Evolutionary conservation across 2,797 vertebrate species (phyloP).

Genomic region (Rhinogobio ventralis): DNA sequence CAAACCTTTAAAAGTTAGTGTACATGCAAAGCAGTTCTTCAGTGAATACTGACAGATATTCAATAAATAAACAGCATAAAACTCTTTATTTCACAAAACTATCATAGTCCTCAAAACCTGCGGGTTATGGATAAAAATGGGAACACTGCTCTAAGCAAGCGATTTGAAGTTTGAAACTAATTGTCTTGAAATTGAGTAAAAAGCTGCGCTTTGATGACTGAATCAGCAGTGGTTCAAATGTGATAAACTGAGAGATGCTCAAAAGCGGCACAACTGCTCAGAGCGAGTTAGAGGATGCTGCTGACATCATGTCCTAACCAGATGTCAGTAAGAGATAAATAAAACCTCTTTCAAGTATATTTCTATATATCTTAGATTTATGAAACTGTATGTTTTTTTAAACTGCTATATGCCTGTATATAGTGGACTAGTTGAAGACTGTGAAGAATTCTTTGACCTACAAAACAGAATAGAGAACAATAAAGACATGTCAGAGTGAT

Average conservation of each 20-base stretch:
- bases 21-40: background rate
- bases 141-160: background rate
- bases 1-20: background rate
- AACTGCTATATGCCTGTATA: background rate
- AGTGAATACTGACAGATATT: background rate
- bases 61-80: constrained; percentile 6
- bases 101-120: background rate
- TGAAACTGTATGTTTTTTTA: background rate
- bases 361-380: background rate
- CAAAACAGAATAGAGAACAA: background rate
- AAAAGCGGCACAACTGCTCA: background rate
- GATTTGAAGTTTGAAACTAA: constrained; percentile 12
- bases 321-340: background rate
- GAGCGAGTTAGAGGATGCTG: background rate
- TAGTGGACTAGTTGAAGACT: background rate
- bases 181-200: constrained; percentile 17
- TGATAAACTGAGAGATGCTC: constrained; percentile 10
- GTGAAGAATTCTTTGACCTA: background rate
- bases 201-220: constrained; percentile 13
- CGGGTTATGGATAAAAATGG: background rate
- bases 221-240: constrained; percentile 23
- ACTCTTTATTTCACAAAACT: background rate
- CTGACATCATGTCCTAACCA: background rate
- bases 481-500: background rate
- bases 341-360: background rate